Base-by-base conservation (phyloP, 2,797 vertebrate genomes). In the Megalops cyprinoides region DNA sequence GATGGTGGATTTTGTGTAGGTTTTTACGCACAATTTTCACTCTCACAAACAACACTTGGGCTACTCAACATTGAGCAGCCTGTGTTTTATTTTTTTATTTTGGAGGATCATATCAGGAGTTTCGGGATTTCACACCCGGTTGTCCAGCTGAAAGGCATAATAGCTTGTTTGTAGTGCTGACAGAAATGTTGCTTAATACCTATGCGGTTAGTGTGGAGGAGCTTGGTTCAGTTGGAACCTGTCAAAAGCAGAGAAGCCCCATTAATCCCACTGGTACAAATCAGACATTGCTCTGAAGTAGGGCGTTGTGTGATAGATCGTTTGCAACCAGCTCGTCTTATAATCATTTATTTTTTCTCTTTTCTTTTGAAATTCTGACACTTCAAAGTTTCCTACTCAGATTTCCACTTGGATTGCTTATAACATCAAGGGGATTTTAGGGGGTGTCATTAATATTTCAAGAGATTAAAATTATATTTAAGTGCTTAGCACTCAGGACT, bases 251-350 rank as follows among this genome's bases (percentile, higher is more conserved):
- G 9, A 51, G 51, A 49, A 39, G 23, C 37, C 44, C 9, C 5
- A 39, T 75, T 37, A 18, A 74, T 80, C 55, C 15, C 12, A 71
- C 55, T 37, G 37, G 53, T 23, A 60, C 39, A 74, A 23, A 53
- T n/a, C 9, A 25, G 34, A 37, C 48, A 7, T 62, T 51, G 48
- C 15, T 67, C 31, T 76, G 42, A 49, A 78, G 25, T 77, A 75
- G 44, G 58, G 80, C n/a, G 4, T 76, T 37, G 14, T 69, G 58
- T 69, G 79, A 65, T 60, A 53, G 53, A n/a, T n/a, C n/a, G n/a
- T n/a, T n/a, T n/a, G n/a, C n/a, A n/a, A n/a, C n/a, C n/a, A n/a
- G n/a, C n/a, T n/a, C n/a, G n/a, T n/a, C n/a, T n/a, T n/a, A n/a
- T n/a, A 6, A 34, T 49, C 44, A 9, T 4, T 46, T 48, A 23